Base-by-base conservation (phyloP, 2,797 vertebrate genomes). In the Taenioides sp. region DNA sequence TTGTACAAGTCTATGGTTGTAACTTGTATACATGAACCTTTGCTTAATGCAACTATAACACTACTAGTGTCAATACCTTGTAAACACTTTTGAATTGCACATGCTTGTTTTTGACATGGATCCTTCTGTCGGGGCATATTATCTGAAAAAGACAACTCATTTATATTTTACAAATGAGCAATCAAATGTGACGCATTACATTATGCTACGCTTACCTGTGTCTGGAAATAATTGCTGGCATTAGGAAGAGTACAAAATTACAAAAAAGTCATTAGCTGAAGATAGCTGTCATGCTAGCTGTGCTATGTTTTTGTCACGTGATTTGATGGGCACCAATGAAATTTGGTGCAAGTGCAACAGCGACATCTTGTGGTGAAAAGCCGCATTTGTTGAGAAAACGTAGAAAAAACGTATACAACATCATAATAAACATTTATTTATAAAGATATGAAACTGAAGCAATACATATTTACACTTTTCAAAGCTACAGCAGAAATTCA, bases 31-130 rank as follows among this genome's bases (percentile, higher is more conserved):
- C 7, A 34, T 20, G 9, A 10, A 20, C 23, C 23, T 58, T 25
- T 14, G 17, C 31, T 61, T 31, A 31, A 20, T 5, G 18, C 34
- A 17, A 34, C 18, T 12, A 3, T 10, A 20, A 28, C 17, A 61
- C 59, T 14, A 25, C 10, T 11, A 58, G 22, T 58, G 59, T 34
- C 28, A 58, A 31, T 84, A 92, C 91, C 91, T 92, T 92, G 91
- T 78, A 92, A 78, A 83, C 91, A 92, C 57, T 59, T 77, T 6
- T 92, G 91, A 74, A 92, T 92, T 14, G 82, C 90, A 67, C 91
- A 92, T 10, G 91, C 91, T 70, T 92, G 85, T 67, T 86, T 91
- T 73, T 92, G 89, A 81, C 90, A 92, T 34, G 88, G 90, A 17
- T 92, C 91, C 80, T 91, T 92, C 69, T 66, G 84, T 25, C 18